Evolutionary conservation across 2,888 invertebrate genomes (phyloP).

Genomic region (Cylloceria caligata): DNA sequence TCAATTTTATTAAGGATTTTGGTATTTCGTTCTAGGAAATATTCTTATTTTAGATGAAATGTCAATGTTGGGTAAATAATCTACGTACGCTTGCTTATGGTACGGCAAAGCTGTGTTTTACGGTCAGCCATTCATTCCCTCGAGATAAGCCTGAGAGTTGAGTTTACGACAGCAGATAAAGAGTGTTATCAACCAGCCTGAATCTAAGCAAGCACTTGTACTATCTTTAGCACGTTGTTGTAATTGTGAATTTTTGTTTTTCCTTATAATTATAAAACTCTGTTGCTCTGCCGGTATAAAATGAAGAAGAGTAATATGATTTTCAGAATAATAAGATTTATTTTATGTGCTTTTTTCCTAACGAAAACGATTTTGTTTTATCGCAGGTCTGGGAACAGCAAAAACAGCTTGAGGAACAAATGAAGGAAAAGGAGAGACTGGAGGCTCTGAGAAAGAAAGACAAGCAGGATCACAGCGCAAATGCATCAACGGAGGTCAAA

Average conservation of each 20-base stretch:
- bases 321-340: not conserved
- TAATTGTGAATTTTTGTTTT: slow-evolving; percentile 27
- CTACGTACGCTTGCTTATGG: not conserved
- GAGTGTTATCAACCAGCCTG: slow-evolving; percentile 46
- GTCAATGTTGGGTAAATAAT: slow-evolving; percentile 9
- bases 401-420: slow-evolving; percentile 92
- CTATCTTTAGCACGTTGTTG: slow-evolving; percentile 42
- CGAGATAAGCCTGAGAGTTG: slow-evolving; percentile 52
- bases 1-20: not conserved
- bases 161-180: slow-evolving; percentile 56
- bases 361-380: slow-evolving; percentile 50
- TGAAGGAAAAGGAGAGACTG: slow-evolving; percentile 92
- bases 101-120: slow-evolving; percentile 29
- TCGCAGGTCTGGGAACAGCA: slow-evolving; percentile 96
- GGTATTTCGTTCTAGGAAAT: not conserved
- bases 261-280: not conserved
- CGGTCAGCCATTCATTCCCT: slow-evolving; percentile 51
- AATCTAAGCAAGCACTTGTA: slow-evolving; percentile 52
- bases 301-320: not conserved
- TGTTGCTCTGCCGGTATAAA: not conserved
- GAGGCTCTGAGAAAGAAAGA: slow-evolving; percentile 96
- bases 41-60: not conserved
- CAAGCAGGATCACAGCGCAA: slow-evolving; percentile 97
- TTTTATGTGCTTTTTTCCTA: not conserved
- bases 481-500: slow-evolving; percentile 98